Conservation (phyloP, 2,888 invertebrate species). For the Ophioninae sp. region DNA sequence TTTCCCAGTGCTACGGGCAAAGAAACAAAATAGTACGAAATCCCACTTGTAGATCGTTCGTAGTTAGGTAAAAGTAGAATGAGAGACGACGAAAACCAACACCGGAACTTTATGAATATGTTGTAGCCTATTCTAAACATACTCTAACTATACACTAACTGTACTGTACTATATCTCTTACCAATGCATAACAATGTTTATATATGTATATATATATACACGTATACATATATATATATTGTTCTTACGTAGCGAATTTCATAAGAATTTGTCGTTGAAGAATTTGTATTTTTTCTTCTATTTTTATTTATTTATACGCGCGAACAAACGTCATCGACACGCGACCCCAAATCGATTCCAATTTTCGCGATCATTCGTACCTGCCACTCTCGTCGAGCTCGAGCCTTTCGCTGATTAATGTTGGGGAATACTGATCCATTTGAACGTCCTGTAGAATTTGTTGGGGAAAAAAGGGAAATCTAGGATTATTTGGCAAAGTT, state of each 20-base stretch:
- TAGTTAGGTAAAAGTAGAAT: constrained; percentile 68
- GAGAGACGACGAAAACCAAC: constrained; percentile 44
- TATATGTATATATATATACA: constrained; percentile 56
- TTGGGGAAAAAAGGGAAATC: not conserved
- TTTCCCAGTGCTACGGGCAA: constrained; percentile 66
- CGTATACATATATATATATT: constrained; percentile 56
- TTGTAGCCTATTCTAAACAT: constrained; percentile 77
- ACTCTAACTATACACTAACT: constrained; percentile 75
- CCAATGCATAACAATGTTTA: constrained; percentile 76
- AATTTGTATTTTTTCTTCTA: constrained; percentile 68
- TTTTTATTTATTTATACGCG: constrained; percentile 72
- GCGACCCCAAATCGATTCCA: constrained; percentile 27
- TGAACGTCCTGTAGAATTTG: not conserved
- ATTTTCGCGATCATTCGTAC: constrained; percentile 62
- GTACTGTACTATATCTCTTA: constrained; percentile 78
- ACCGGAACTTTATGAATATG: constrained; percentile 71
- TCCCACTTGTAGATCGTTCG: constrained; percentile 68
- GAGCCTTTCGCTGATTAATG: not conserved
- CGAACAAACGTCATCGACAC: constrained; percentile 17
- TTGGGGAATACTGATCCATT: not conserved
- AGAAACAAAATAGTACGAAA: constrained; percentile 40
- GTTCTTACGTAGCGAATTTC: constrained; percentile 75
- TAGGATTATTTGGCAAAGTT: not conserved
- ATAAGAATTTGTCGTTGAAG: constrained; percentile 56
- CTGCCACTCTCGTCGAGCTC: constrained; percentile 67